Percentiles rank a stretch among this genome's conserved stretches.
Conservation (phyloP, 2,113 vertebrate species). For the Sander lucioperca region DNA sequence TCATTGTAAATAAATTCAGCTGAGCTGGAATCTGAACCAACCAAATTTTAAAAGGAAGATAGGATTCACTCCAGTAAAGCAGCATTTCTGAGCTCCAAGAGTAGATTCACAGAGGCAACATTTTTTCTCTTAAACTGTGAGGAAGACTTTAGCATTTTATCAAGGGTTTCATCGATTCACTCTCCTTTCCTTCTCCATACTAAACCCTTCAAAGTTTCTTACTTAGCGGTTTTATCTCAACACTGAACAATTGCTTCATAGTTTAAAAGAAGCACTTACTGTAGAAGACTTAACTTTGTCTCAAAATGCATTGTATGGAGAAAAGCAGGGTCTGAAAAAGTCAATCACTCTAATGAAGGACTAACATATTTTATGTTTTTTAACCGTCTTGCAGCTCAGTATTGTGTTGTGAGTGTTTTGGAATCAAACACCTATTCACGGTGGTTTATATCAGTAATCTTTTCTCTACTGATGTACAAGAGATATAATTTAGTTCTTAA, state of each 20-base stretch:
- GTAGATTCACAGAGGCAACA: not conserved
- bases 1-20: constrained; percentile 54
- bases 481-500: too few relatives aligned
- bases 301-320: not conserved
- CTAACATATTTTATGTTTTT: too few relatives aligned
- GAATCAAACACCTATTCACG: too few relatives aligned
- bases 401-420: too few relatives aligned
- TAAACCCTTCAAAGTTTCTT: constrained; percentile 4
- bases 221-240: constrained; percentile 12
- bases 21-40: constrained; percentile 31
- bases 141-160: not conserved
- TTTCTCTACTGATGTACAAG: too few relatives aligned
- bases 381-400: too few relatives aligned
- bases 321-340: not conserved
- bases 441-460: too few relatives aligned
- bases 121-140: not conserved
- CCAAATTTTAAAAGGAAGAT: constrained; percentile 10
- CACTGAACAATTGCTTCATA: not conserved
- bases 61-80: constrained; percentile 22
- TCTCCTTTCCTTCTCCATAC: not conserved
- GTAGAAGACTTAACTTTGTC: not conserved
- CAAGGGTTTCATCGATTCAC: not conserved
- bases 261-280: not conserved
- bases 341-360: not conserved
- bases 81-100: constrained; percentile 12